Evolutionary conservation across 2,888 invertebrate genomes (phyloP).

Genomic region (Spicauda simplicius): DNA sequence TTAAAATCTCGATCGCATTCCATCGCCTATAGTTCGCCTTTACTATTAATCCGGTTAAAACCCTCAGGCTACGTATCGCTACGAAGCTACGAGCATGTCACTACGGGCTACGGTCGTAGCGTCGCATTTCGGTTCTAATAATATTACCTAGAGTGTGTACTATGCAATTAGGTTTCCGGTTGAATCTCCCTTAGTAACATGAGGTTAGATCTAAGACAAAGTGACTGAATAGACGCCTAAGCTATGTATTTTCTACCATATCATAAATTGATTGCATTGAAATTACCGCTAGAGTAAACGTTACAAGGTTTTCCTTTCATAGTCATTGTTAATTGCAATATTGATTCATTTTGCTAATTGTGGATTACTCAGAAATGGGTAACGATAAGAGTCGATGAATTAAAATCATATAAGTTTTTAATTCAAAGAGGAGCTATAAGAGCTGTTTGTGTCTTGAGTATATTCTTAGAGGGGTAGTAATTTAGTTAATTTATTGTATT

Average conservation of each 20-base stretch:
- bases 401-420: too few relatives aligned
- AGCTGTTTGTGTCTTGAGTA: too few relatives aligned
- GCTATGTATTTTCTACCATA: background rate
- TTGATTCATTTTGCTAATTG: too few relatives aligned
- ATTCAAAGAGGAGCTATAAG: too few relatives aligned
- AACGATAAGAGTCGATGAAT: too few relatives aligned
- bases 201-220: background rate
- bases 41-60: slow-evolving; percentile 31
- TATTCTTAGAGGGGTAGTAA: too few relatives aligned
- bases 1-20: background rate
- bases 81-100: slow-evolving; percentile 15
- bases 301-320: too few relatives aligned
- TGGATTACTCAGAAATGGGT: too few relatives aligned
- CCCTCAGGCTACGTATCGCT: slow-evolving; percentile 22
- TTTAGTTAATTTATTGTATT: too few relatives aligned
- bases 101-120: slow-evolving; percentile 12
- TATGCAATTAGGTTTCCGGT: slow-evolving; percentile 29
- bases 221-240: background rate
- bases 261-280: too few relatives aligned
- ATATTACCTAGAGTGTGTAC: slow-evolving; percentile 22
- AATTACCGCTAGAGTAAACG: too few relatives aligned
- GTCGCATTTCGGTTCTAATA: slow-evolving; percentile 19
- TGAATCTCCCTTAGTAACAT: slow-evolving; percentile 9
- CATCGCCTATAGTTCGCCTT: slow-evolving; percentile 2
- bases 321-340: too few relatives aligned